Evolutionary conservation across 2,888 invertebrate genomes (phyloP), one percentile per base, ranked within the genome.

Genomic region (Campoplex capitator): DNA sequence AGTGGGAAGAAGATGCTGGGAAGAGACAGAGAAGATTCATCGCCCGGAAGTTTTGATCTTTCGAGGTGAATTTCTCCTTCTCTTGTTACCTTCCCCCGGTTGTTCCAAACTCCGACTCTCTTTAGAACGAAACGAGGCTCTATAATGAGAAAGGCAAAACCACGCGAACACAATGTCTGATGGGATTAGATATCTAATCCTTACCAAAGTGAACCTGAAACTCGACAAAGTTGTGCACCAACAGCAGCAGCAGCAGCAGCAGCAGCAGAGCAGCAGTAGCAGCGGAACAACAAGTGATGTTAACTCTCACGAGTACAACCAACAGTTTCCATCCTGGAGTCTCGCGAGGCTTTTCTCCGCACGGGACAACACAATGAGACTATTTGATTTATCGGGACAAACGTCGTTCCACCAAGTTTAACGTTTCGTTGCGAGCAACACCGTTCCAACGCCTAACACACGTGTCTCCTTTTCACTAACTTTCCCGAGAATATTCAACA

Each of bases 131-230:
- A 58, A 56, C 38, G 56, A 56, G 74, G 38, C 9, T 79, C 75
- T 83, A 75, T 71, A 86, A 85, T 74, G 78, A 78, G 45, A 74
- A 75, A 71, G 82, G 82, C 45, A 71, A 80, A 75, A 83, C 83
- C 74, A 38, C 74, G 18, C 71, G 67, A 70, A 38, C 68, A 75
- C 54, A 81, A 73, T 74, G 83, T 58, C 84, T 78, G 83, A 86
- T 68, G 71, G 81, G 84, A 86, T 86, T 86, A 84, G 80, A 48
- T 84, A 78, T 86, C 83, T 86, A 84, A 86, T 84, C 81, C 84
- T 74, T 77, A 54, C 70, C 73, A 73, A 77, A 86, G 84, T 77
- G 86, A 86, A 84, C 84, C 80, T 73, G 86, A 84, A 86, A 86
- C 86, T 81, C 48, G 42, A 56, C 71, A 54, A 78, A 84, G 45